phyloP scores from a whole-genome alignment of 2,113 vertebrate species.

The Egretta garzetta region DNA sequence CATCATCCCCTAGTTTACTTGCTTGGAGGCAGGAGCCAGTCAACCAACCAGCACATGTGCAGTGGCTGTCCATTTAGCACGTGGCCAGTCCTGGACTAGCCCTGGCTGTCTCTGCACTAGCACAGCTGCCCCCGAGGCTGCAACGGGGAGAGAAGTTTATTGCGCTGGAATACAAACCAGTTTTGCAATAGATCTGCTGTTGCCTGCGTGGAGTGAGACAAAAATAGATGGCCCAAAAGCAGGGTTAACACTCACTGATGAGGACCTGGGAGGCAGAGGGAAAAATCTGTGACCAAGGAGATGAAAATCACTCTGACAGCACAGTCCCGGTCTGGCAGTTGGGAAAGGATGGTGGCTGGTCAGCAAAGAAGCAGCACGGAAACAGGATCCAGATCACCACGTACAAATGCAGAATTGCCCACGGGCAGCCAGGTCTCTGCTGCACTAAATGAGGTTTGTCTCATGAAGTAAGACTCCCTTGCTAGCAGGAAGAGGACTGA shows the following conservation, averaged over 20 bases:
- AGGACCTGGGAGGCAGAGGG: background rate
- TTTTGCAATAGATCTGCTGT: background rate
- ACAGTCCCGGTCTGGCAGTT: background rate
- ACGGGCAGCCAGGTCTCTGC: background rate
- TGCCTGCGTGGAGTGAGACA: accelerated
- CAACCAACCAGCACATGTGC: background rate
- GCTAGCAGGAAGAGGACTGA: background rate
- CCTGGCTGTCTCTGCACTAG: background rate
- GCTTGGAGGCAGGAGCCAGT: background rate
- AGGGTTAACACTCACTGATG: background rate
- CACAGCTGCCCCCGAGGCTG: background rate
- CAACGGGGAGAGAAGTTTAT: background rate
- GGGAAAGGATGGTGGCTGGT: background rate
- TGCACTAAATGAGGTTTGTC: background rate
- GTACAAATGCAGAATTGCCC: accelerated
- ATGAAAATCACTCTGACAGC: background rate
- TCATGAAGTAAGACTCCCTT: background rate
- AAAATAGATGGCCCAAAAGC: background rate
- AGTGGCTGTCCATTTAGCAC: too few relatives aligned
- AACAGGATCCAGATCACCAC: background rate
- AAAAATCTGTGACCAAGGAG: background rate
- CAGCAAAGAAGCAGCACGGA: background rate
- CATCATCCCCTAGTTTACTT: background rate
- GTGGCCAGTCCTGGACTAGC: background rate
- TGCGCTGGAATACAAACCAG: background rate